Conservation (phyloP, 2,113 vertebrate genomes). For the Leuciscus idus region DNA sequence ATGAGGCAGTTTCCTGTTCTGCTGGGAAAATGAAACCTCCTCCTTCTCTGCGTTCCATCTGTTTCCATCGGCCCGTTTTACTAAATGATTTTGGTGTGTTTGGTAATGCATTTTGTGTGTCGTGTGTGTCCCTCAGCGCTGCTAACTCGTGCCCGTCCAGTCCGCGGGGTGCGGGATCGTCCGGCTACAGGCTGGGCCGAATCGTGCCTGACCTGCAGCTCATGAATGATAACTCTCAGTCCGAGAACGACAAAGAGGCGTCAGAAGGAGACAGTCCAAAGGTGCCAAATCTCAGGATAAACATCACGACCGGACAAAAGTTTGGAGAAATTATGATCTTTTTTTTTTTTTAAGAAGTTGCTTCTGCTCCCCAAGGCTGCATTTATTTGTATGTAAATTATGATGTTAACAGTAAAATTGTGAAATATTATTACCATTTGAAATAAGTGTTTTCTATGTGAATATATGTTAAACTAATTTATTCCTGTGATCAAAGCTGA, state of each 20-base stretch:
- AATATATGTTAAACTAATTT: neutral
- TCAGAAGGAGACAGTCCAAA: conserved; percentile 98
- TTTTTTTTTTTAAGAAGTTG: neutral
- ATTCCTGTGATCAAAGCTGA: neutral
- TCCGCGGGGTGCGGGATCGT: conserved; percentile 93
- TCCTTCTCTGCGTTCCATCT: neutral
- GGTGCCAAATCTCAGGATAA: conserved; percentile 67
- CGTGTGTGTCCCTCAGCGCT: conserved; percentile 75
- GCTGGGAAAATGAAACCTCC: neutral
- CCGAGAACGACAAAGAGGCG: conserved; percentile 96
- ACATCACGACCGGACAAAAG: neutral
- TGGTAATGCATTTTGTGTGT: neutral
- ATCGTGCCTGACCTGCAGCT: conserved; percentile 87
- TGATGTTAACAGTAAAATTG: no score
- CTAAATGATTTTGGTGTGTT: neutral
- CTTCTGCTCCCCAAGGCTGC: neutral
- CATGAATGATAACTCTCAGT: conserved; percentile 92
- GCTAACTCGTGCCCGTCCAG: conserved; percentile 98
- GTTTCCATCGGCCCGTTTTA: neutral
- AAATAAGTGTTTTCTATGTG: neutral
- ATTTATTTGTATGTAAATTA: neutral
- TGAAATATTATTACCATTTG: neutral
- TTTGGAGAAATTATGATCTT: neutral
- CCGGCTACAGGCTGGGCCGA: conserved; percentile 92
- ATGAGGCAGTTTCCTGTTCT: conserved; percentile 4